Evolutionary conservation across 2,888 invertebrate species (phyloP).

Genomic region (Eucriotettix oculatus): DNA sequence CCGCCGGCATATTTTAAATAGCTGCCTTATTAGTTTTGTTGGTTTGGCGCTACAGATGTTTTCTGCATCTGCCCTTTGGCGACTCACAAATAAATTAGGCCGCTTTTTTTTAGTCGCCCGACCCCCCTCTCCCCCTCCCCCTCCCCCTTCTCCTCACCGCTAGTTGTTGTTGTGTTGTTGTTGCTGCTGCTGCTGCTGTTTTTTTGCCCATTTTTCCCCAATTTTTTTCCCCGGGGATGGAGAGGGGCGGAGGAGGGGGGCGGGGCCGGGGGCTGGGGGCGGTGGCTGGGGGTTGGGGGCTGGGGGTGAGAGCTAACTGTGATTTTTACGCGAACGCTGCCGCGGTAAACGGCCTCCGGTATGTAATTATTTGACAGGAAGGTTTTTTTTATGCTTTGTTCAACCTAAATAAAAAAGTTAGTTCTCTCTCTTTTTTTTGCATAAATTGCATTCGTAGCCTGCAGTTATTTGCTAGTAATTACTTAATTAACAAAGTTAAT

Average conservation of each 20-base stretch:
- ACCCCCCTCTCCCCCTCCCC: too few species aligned
- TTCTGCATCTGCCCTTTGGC: not conserved
- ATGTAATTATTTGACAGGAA: not conserved
- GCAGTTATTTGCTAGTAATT: not conserved
- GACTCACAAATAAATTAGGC: not conserved
- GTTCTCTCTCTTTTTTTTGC: not conserved
- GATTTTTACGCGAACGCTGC: not conserved
- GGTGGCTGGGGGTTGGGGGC: too few species aligned
- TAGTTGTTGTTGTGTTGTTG: too few species aligned
- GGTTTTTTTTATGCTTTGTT: not conserved
- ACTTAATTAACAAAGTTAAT: not conserved
- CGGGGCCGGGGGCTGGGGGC: too few species aligned
- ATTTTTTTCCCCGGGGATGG: too few species aligned
- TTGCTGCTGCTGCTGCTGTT: too few species aligned
- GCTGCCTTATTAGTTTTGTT: not conserved
- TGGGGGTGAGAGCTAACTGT: too few species aligned
- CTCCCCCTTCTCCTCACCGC: too few species aligned
- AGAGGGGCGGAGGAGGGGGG: too few species aligned
- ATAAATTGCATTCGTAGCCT: not conserved
- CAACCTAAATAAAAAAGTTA: too few species aligned
- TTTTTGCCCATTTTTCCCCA: too few species aligned
- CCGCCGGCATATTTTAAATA: not conserved
- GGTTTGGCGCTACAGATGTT: not conserved
- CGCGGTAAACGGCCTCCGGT: not conserved
- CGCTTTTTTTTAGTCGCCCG: not conserved